Evolutionary conservation across 2,797 vertebrate genomes (phyloP).

Genomic region (Argentina silus): DNA sequence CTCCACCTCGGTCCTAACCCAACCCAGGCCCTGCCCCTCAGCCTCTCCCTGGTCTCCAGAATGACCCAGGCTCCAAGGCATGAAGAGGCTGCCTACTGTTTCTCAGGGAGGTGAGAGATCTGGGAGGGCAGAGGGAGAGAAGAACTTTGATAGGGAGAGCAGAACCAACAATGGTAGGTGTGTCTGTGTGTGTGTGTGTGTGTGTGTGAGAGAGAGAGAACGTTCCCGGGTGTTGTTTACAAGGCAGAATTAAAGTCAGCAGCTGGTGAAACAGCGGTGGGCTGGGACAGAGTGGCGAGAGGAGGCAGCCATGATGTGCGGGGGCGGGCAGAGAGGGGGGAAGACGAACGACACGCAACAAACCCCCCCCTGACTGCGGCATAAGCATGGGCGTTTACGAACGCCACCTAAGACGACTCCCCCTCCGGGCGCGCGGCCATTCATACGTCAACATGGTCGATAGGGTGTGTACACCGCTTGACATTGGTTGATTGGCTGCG

Average conservation of each 20-base stretch:
- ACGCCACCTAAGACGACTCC: background rate
- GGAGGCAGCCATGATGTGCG: constrained; percentile 7
- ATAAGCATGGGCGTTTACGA: background rate
- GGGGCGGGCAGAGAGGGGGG: background rate
- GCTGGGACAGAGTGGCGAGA: background rate
- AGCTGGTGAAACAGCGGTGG: constrained; percentile 34
- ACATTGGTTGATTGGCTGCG: constrained; percentile 48
- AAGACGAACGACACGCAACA: background rate
- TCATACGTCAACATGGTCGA: constrained; percentile 53
- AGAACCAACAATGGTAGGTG: background rate
- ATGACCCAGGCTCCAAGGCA: constrained; percentile 26
- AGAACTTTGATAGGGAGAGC: constrained; percentile 5
- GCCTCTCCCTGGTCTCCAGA: constrained; percentile 47
- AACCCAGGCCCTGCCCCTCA: background rate
- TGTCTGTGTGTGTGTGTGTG: background rate
- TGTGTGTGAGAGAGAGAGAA: background rate
- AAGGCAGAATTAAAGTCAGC: constrained; percentile 31
- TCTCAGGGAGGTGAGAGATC: constrained; percentile 28
- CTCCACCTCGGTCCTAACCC: background rate
- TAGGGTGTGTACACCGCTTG: constrained; percentile 50
- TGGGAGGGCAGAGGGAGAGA: background rate
- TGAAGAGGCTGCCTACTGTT: background rate
- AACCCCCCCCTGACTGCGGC: background rate
- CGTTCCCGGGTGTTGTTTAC: constrained; percentile 32
- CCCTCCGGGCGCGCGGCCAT: background rate